A percentile compares a stretch with the other conserved stretches of the same genome.
Conservation (phyloP, 2,113 vertebrate species). For the Channa argus region DNA sequence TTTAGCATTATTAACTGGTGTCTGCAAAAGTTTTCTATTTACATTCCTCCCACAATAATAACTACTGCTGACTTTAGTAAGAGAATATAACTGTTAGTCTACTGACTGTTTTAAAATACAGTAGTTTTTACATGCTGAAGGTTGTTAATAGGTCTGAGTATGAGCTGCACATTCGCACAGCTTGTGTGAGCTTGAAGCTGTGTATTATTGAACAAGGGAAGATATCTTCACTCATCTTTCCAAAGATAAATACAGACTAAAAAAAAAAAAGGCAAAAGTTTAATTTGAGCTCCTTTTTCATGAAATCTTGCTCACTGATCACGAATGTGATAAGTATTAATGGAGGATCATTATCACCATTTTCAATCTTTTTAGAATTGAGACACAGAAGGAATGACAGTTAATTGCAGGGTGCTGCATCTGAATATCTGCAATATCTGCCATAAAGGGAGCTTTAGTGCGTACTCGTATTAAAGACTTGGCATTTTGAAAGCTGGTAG, state of each 20-base stretch:
- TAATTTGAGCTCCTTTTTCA: conserved; percentile 36
- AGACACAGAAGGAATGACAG: conserved; percentile 66
- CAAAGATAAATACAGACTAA: conserved; percentile 13
- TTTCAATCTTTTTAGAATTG: conserved; percentile 66
- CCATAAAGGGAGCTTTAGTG: conserved; percentile 58
- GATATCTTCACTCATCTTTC: conserved; percentile 14
- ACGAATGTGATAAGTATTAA: conserved; percentile 64
- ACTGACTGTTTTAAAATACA: neutral
- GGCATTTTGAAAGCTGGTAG: conserved; percentile 69
- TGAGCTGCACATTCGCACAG: neutral
- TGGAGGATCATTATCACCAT: conserved; percentile 64
- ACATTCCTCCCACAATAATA: neutral
- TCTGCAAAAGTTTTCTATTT: neutral
- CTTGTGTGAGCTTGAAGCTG: neutral
- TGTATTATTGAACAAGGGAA: neutral
- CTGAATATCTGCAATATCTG: conserved; percentile 58
- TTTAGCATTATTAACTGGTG: too few relatives aligned
- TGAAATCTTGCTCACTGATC: conserved; percentile 62
- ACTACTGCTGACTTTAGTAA: neutral
- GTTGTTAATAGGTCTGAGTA: neutral
- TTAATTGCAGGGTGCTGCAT: conserved; percentile 67
- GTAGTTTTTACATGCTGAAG: neutral
- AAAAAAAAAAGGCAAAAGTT: conserved; percentile 25
- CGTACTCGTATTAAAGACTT: conserved; percentile 64
- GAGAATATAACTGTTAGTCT: neutral